phyloP scores from a whole-genome alignment of 2,113 vertebrate species.

The Murina feae region DNA sequence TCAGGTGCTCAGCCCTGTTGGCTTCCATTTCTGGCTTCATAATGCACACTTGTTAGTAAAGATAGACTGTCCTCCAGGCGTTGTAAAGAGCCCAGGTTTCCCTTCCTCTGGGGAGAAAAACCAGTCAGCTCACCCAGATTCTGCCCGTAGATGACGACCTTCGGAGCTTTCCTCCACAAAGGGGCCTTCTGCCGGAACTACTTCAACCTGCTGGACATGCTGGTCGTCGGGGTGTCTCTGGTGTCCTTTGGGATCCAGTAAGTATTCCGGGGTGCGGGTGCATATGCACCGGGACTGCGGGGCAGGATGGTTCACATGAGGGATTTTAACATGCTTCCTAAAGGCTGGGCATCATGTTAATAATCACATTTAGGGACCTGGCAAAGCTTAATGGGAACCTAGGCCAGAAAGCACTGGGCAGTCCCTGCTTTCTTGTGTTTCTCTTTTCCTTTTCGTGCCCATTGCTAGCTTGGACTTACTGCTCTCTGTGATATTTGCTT shows the following conservation, averaged over 20 bases:
- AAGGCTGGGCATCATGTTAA: background rate
- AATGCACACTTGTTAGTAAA: constrained; percentile 22
- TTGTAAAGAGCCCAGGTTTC: constrained; percentile 81
- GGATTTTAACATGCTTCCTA: background rate
- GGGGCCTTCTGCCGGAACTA: constrained; percentile 99
- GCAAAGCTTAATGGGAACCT: background rate
- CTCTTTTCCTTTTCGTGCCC: background rate
- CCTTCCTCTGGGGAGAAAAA: constrained; percentile 34
- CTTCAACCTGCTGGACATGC: constrained; percentile 97
- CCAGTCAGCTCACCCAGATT: constrained; percentile 65
- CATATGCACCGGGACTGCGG: background rate
- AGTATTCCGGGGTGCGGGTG: constrained; percentile 77
- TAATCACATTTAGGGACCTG: background rate
- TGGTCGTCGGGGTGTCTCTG: constrained; percentile 98
- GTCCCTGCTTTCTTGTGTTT: background rate
- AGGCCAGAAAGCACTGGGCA: background rate
- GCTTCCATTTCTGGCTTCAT: constrained; percentile 10
- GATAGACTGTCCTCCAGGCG: constrained; percentile 61
- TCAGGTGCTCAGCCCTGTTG: background rate
- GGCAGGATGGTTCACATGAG: background rate
- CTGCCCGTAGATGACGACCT: constrained; percentile 93
- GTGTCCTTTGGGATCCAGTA: constrained; percentile 99
- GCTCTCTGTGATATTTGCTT: background rate
- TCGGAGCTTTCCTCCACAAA: constrained; percentile 98
- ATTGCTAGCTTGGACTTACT: background rate